Evolutionary conservation across 2,888 invertebrate species (phyloP).

Genomic region (Strigamia crassipes): DNA sequence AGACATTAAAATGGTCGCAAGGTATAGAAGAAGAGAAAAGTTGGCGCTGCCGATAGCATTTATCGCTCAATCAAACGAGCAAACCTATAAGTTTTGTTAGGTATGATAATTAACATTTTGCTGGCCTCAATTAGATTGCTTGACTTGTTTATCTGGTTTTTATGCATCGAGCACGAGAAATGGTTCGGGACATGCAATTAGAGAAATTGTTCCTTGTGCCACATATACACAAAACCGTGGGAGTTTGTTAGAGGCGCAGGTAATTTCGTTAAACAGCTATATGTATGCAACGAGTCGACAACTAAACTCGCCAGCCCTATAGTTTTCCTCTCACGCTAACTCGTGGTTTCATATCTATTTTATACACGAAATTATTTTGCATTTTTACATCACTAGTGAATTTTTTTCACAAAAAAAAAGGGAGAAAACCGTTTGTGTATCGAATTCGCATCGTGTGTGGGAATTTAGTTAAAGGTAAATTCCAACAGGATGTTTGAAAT

Average conservation of each 20-base stretch:
- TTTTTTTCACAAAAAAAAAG: neutral
- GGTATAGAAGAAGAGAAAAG: neutral
- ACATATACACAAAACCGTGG: neutral
- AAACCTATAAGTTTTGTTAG: constrained; percentile 24
- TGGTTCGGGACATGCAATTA: constrained; percentile 37
- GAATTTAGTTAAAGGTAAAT: constrained; percentile 13
- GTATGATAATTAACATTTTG: constrained; percentile 35
- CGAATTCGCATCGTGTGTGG: neutral
- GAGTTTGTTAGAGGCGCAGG: constrained; percentile 25
- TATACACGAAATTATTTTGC: neutral
- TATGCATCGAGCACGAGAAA: constrained; percentile 21
- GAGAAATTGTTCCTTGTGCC: constrained; percentile 14
- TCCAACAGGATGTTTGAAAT: constrained; percentile 25
- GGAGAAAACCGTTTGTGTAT: neutral
- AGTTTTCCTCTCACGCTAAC: constrained; percentile 21
- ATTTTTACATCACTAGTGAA: neutral
- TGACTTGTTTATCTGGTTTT: constrained; percentile 35
- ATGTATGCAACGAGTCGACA: constrained; percentile 31
- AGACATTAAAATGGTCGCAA: constrained; percentile 12
- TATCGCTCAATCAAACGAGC: constrained; percentile 23
- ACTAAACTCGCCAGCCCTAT: neutral
- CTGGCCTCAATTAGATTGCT: constrained; percentile 32
- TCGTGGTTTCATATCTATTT: neutral
- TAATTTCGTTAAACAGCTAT: constrained; percentile 36
- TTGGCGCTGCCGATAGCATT: constrained; percentile 28